These are phyloP conservation scores for Cyclura pinguis DNA, from an alignment of 2,797 vertebrate species.

Conservation along the genomic window DNA sequence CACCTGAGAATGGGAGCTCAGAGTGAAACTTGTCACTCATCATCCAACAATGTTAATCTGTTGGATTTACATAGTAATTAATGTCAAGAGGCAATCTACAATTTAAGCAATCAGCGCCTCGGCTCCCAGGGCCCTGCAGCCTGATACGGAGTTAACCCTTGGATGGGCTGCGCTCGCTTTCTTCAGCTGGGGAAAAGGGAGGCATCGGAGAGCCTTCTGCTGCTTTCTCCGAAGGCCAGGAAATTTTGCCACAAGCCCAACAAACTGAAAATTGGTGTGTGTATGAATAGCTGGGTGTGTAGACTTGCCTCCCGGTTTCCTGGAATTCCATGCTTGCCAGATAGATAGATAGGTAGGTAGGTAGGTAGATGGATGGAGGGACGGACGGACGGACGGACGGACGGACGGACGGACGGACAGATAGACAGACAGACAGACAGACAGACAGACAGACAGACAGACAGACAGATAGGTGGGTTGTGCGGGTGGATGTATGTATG, in stretches of 20 bases:
- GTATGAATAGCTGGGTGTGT: too few relatives aligned
- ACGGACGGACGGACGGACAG: too few relatives aligned
- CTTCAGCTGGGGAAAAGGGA: neutral
- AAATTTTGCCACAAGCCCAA: neutral
- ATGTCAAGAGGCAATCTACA: slow-evolving; percentile 77
- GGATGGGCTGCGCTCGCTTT: neutral
- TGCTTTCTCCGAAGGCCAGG: too few relatives aligned
- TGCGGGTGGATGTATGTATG: too few relatives aligned
- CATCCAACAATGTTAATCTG: slow-evolving; percentile 75
- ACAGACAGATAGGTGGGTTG: too few relatives aligned
- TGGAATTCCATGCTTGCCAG: neutral
- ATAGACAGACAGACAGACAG: neutral
- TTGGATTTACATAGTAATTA: slow-evolving; percentile 76
- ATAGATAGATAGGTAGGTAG: neutral
- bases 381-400: too few relatives aligned
- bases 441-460: neutral
- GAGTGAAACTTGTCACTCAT: slow-evolving; percentile 71
- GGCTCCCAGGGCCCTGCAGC: slow-evolving; percentile 54
- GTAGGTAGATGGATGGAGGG: too few relatives aligned
- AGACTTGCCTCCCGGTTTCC: too few relatives aligned
- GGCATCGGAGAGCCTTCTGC: too few relatives aligned
- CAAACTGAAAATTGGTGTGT: neutral
- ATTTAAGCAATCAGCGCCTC: slow-evolving; percentile 71
- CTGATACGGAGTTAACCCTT: slow-evolving; percentile 54
- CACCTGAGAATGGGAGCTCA: slow-evolving; percentile 60